phyloP scores from a whole-genome alignment of 2,113 vertebrate species.

The Dasypus novemcinctus region DNA sequence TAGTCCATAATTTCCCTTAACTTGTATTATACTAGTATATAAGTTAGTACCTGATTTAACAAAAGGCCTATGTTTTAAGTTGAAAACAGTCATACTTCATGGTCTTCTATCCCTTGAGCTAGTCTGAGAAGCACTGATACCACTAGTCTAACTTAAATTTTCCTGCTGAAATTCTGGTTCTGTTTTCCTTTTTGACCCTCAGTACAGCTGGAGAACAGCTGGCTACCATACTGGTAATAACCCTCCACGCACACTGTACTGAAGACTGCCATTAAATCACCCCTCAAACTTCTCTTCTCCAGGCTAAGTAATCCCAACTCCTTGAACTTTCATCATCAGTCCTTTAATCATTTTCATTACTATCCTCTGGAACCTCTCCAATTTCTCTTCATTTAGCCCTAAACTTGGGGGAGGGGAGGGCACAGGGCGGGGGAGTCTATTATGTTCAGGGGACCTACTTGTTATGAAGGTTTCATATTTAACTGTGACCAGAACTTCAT shows the following conservation, averaged over 20 bases:
- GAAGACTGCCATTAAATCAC: constrained; percentile 64
- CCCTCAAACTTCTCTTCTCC: constrained; percentile 61
- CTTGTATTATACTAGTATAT: not conserved
- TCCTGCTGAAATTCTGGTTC: not conserved
- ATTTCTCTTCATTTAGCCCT: constrained; percentile 52
- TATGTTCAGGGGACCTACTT: constrained; percentile 46
- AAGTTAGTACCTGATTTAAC: not conserved
- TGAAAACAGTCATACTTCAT: not conserved
- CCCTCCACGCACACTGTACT: constrained; percentile 8
- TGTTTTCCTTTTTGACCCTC: not conserved
- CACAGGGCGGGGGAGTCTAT: not conserved
- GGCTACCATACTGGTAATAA: constrained; percentile 36
- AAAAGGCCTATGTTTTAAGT: not conserved
- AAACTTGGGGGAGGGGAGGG: constrained; percentile 2
- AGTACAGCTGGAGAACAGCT: constrained; percentile 72
- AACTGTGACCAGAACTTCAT: not conserved
- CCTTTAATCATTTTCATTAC: constrained; percentile 79
- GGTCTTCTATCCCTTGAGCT: not conserved
- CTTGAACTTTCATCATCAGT: constrained; percentile 70
- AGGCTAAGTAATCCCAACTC: constrained; percentile 68
- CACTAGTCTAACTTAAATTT: not conserved
- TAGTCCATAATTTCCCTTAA: not conserved
- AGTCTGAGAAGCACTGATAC: not conserved
- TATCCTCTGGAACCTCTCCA: constrained; percentile 67
- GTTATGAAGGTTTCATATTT: constrained; percentile 26